Evolutionary conservation across 2,113 vertebrate genomes (phyloP).

Genomic region (Haliaeetus leucogaster): DNA sequence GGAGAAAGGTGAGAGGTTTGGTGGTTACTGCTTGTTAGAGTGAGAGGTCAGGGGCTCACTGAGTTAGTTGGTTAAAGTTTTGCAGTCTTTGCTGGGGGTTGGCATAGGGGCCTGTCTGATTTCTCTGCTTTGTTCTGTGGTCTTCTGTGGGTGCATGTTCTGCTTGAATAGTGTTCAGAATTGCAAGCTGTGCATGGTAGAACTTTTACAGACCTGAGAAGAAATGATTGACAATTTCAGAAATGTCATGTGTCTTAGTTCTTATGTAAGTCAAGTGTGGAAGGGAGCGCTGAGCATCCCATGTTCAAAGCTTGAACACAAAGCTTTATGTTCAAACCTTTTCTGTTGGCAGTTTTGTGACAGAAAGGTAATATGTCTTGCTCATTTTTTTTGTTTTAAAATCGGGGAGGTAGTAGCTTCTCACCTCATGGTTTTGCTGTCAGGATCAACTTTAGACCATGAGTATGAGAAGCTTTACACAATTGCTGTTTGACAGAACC

Average conservation of each 20-base stretch:
- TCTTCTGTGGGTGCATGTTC: background rate
- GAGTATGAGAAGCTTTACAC: background rate
- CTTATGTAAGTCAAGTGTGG: background rate
- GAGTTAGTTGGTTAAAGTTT: accelerated
- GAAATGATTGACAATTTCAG: background rate
- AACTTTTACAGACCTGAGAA: background rate
- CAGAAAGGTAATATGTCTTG: background rate
- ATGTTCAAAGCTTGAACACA: background rate
- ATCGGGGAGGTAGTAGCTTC: background rate
- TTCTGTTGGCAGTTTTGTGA: background rate
- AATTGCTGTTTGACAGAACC: background rate
- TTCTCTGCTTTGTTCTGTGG: background rate
- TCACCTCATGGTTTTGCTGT: background rate
- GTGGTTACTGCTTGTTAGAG: background rate
- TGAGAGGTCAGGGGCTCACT: background rate
- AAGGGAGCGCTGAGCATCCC: background rate
- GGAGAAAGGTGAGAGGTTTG: background rate
- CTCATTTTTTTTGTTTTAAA: background rate
- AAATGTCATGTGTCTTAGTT: background rate
- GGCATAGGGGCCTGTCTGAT: background rate
- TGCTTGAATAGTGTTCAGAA: background rate
- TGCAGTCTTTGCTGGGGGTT: background rate
- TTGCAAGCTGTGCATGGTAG: background rate
- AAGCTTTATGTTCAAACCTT: background rate
- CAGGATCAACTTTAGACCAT: background rate